A percentile compares a stretch with the other conserved stretches of the same genome.
These are phyloP conservation scores for Trichomalopsis sarcophagae DNA, from an alignment of 1,140 invertebrate genomes.

Conservation along the genomic window DNA sequence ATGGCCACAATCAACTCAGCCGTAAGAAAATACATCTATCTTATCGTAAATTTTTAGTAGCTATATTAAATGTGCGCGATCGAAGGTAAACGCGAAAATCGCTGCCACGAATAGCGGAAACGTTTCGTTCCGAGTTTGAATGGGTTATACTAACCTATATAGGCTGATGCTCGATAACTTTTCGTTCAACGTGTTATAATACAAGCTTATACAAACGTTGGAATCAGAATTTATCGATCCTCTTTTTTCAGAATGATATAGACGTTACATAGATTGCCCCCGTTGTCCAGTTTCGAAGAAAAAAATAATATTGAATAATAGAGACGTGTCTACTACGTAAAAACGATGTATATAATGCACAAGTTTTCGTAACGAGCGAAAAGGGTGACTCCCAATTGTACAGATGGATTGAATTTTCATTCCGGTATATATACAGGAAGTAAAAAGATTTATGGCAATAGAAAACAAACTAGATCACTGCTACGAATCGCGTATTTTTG, in stretches of 20 bases:
- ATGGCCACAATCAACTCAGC: neutral
- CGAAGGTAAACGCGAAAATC: conserved; percentile 27
- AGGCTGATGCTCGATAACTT: conserved; percentile 8
- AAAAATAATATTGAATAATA: neutral
- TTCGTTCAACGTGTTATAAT: neutral
- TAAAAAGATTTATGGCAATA: too few species aligned
- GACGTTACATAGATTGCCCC: neutral
- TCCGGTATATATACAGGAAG: too few species aligned
- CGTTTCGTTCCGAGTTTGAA: conserved; percentile 6
- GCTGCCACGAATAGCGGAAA: conserved; percentile 27
- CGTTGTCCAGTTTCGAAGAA: conserved; percentile 5
- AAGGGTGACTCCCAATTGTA: too few species aligned
- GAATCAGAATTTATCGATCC: neutral
- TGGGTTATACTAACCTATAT: neutral
- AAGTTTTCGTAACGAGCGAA: neutral
- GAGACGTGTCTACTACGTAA: neutral
- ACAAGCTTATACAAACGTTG: neutral
- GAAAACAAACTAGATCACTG: too few species aligned
- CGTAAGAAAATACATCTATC: neutral
- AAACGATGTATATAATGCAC: conserved; percentile 11
- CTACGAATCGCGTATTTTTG: too few species aligned
- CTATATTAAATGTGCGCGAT: neutral
- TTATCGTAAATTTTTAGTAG: conserved; percentile 26
- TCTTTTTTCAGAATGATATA: neutral
- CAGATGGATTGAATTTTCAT: too few species aligned